Base-by-base conservation (phyloP, 2,888 invertebrate genomes). In the Dugesia japonica region DNA sequence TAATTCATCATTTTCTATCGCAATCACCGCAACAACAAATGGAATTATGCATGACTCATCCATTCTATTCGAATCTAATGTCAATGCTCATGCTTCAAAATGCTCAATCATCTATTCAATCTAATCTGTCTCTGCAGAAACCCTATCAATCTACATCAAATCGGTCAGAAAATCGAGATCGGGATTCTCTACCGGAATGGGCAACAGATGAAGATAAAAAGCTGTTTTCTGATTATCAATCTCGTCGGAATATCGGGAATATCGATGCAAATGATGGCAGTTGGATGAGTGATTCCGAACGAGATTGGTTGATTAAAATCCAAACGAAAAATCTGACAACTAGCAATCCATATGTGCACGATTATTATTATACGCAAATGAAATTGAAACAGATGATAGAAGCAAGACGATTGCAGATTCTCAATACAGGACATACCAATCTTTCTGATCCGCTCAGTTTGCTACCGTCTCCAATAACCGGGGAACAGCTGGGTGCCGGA, bases 301-400 rank as follows among this genome's bases (percentile, higher is more conserved):
- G 94, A 81, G 93, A 94, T 80, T 95, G 95, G 93, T 87, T 98
- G 15, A 89, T 94, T 79, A 93, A 92, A 83, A 95, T 98, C 80
- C 97, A 97, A 84, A 87, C 94, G 83, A 85, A 94, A 78, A 95
- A 95, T 82, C 87, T 95, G 0, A 92, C 93, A 82, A 92, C 92
- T 0, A 93, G 92, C 75, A 92, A 94, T 78, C 95, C 97, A 0
- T 93, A 92, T 84, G 89, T 93, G 81, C 94, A 97, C 83, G 98
- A 98, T 85, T 98, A 92, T 84, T 98, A 98, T 83, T 95, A 91
- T 82, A 92, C 92, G 56, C 56, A 56, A 56, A n/a, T 20, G 20
- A 56, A n/a, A n/a, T 7, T 56, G 56, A n/a, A 23, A 20, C 9
- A 56, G 17, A 56, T 56, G 56, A 56, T 7, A 1, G 56, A 56